Evolutionary conservation across 1,140 invertebrate species (phyloP).

Genomic region (Brachionus plicatilis): DNA sequence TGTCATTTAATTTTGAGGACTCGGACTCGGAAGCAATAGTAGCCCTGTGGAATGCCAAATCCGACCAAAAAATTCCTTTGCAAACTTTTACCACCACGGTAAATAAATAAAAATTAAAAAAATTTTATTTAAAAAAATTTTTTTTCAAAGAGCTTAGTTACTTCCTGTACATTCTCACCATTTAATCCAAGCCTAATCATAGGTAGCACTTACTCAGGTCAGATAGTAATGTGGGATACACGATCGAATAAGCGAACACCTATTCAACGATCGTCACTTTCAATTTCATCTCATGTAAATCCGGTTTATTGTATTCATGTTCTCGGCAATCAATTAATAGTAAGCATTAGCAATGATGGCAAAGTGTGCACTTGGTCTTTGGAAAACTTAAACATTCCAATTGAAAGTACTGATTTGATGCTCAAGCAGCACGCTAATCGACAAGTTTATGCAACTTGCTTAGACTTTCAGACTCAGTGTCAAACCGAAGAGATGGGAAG

Average conservation of each 20-base stretch:
- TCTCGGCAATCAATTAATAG: constrained; percentile 93
- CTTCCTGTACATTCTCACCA: constrained; percentile 85
- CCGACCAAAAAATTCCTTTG: constrained; percentile 22
- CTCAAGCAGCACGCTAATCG: neutral
- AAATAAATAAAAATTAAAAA: neutral
- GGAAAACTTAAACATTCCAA: constrained; percentile 90
- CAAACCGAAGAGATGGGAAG: neutral
- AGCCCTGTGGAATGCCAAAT: constrained; percentile 21
- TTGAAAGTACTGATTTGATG: constrained; percentile 58
- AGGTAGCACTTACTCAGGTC: constrained; percentile 94
- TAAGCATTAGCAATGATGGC: constrained; percentile 93
- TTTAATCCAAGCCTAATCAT: constrained; percentile 96
- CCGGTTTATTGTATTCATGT: constrained; percentile 66
- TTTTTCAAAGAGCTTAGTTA: constrained; percentile 57
- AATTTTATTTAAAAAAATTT: neutral
- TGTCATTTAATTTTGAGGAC: neutral
- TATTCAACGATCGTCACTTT: constrained; percentile 86
- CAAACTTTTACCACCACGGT: constrained; percentile 21
- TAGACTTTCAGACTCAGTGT: constrained; percentile 17
- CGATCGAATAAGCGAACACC: constrained; percentile 86
- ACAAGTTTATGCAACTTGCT: constrained; percentile 26
- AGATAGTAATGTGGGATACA: constrained; percentile 98
- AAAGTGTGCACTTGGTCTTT: constrained; percentile 94
- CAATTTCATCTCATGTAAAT: constrained; percentile 71
- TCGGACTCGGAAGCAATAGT: neutral